Base-by-base conservation (phyloP, 2,113 vertebrate genomes). In the Burhinus oedicnemus region DNA sequence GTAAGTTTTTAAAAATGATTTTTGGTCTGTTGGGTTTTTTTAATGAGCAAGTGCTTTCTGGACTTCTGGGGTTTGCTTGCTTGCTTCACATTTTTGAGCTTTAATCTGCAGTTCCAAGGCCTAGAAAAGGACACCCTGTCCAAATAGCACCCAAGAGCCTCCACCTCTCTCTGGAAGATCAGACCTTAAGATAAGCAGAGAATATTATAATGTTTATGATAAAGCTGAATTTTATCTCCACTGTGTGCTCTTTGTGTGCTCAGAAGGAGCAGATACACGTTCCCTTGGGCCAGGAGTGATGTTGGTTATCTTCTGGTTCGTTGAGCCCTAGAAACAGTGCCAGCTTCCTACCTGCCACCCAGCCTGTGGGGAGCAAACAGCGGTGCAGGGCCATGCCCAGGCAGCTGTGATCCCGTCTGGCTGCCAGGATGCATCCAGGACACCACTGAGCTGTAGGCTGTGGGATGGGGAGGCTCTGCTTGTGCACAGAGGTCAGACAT, bases 381-480 rank as follows among this genome's bases (percentile, higher is more conserved):
- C 1, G 1, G 34, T 3, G 4, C 3, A 8, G 57, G 66, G 57
- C n/a, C 1, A 1, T 81, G 42, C 16, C 30, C n/a, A 11, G 36
- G 30, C n/a, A 18, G 25, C 16, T 36, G 5, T 10, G n/a, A 20
- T 19, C 16, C 8, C 5, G 12, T 70, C 38, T 27, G 40, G 34
- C 69, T 66, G 69, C 26, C 52, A 66, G 44, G 17, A 74, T 64
- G 61, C 4, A 13, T 52, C n/a, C 74, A 60, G 34, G 32, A 47
- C 30, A 60, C 22, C 2, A 1, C 26, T 55, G 70, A 76, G 57
- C 42, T 12, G 2, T 4, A 23, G 69, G 38, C 49, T 83, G 26
- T 27, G 62, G 52, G 66, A 76, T 14, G 9, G 22, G 14, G 17
- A 80, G 20, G 40, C 52, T 91, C 15, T 1, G 4, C 13, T 8